phyloP scores from a whole-genome alignment of 53 echinoderm and acorn worm genomes.

The Stichopus horrens region DNA sequence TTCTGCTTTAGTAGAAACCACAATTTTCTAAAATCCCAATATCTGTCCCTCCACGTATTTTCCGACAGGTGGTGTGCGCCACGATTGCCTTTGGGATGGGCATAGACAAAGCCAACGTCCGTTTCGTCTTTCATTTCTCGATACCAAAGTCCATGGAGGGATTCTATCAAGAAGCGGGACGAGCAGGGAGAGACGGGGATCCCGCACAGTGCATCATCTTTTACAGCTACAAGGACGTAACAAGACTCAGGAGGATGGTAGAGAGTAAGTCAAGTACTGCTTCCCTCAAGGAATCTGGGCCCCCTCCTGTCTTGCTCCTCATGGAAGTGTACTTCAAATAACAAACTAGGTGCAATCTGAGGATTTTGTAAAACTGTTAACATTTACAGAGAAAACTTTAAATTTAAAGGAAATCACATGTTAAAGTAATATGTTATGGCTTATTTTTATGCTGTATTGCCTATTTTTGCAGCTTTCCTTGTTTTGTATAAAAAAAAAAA shows the following conservation, averaged over 20 bases:
- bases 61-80: conserved; percentile 84
- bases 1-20: too few relatives aligned
- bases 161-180: conserved; percentile 93
- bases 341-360: background rate
- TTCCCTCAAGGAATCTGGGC: background rate
- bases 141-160: conserved; percentile 96
- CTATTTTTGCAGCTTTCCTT: too few relatives aligned
- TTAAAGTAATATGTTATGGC: too few relatives aligned
- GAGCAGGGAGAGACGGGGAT: conserved; percentile 91
- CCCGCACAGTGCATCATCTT: conserved; percentile 80
- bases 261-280: conserved; percentile 57
- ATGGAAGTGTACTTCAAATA: background rate
- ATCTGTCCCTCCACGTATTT: background rate
- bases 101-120: conserved; percentile 93
- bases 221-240: conserved; percentile 90
- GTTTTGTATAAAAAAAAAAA: too few relatives aligned
- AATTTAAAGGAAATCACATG: too few relatives aligned
- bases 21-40: too few relatives aligned
- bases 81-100: conserved; percentile 99
- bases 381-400: too few relatives aligned
- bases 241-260: conserved; percentile 80
- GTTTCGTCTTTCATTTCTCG: conserved; percentile 91
- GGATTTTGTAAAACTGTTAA: too few relatives aligned
- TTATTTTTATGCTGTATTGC: too few relatives aligned
- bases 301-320: background rate